Conservation (phyloP, 2,113 vertebrate genomes). For the Orcinus orca region DNA sequence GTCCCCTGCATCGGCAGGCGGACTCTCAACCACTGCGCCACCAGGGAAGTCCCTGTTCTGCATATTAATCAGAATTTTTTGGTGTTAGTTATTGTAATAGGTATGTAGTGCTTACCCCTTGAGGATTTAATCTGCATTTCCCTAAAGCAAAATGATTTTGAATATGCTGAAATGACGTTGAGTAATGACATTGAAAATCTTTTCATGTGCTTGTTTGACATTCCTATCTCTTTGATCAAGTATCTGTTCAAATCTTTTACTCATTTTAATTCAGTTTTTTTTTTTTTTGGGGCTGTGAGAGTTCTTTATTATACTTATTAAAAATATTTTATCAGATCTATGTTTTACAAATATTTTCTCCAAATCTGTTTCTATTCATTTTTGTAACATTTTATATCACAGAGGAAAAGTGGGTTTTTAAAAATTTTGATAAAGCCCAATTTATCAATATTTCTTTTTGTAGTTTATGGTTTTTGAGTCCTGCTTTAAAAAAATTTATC, state of each 20-base stretch:
- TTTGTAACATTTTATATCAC: background rate
- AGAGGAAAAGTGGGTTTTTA: background rate
- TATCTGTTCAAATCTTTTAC: background rate
- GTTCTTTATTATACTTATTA: background rate
- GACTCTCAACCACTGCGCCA: too few relatives aligned
- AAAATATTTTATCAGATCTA: background rate
- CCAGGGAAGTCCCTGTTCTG: background rate
- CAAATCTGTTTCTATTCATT: background rate
- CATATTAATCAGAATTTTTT: background rate
- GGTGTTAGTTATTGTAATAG: background rate
- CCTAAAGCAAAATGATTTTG: background rate
- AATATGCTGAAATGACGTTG: background rate
- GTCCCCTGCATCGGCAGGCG: too few relatives aligned
- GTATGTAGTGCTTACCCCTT: background rate
- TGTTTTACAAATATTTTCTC: background rate
- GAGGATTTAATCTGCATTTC: background rate
- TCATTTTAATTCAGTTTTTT: background rate
- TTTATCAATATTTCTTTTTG: slow-evolving; percentile 2
- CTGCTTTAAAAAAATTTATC: background rate
- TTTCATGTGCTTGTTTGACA: background rate
- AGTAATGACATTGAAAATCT: background rate
- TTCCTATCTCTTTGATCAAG: background rate
- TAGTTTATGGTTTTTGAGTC: background rate
- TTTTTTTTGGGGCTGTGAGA: background rate
- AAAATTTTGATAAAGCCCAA: background rate